phyloP scores from a whole-genome alignment of 2,888 invertebrate species.

The Leptopilina drosophilae region DNA sequence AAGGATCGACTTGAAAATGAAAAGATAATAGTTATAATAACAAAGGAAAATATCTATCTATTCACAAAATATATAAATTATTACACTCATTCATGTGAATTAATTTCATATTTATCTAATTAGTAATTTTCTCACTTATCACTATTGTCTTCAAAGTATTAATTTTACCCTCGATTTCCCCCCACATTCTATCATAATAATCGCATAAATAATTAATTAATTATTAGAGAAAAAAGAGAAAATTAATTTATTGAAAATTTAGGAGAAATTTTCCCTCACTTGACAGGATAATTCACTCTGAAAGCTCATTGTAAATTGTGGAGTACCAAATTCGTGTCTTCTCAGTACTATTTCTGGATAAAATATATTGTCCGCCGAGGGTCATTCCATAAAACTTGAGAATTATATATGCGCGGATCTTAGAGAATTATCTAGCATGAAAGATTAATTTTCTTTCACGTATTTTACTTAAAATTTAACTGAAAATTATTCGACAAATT shows the following conservation, averaged over 20 bases:
- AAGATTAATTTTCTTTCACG: slow-evolving; percentile 22
- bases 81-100: background rate
- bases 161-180: too few relatives aligned
- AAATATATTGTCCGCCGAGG: slow-evolving; percentile 33
- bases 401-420: slow-evolving; percentile 20
- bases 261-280: slow-evolving; percentile 16
- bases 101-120: background rate
- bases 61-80: background rate
- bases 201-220: too few relatives aligned
- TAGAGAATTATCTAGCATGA: slow-evolving; percentile 32
- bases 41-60: background rate
- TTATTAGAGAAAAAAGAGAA: background rate
- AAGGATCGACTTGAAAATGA: background rate
- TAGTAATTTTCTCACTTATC: background rate
- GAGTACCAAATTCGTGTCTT: slow-evolving; percentile 28
- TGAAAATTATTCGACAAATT: background rate
- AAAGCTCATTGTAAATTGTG: slow-evolving; percentile 20
- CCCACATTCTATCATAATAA: too few relatives aligned
- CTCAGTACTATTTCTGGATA: slow-evolving; percentile 23
- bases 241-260: background rate
- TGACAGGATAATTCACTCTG: slow-evolving; percentile 26
- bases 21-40: background rate
- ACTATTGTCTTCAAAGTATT: too few relatives aligned
- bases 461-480: background rate
- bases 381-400: slow-evolving; percentile 27